These are phyloP conservation scores for Sternarchorhynchus goeldii DNA, from an alignment of 2,797 vertebrate genomes.

Conservation along the genomic window DNA sequence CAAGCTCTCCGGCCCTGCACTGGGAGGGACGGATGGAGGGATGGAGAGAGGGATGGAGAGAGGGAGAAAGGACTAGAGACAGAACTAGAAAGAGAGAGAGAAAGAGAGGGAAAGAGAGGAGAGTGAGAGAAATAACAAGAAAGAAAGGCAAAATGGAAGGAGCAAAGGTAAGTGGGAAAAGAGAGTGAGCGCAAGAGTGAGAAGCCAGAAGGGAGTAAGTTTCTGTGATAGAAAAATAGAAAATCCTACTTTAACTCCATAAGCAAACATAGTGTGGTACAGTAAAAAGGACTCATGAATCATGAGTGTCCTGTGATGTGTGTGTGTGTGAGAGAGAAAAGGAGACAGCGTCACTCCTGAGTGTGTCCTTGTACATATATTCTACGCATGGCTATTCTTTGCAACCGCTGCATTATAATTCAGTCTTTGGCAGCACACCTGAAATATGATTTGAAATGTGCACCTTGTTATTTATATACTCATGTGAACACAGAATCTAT, in stretches of 20 bases:
- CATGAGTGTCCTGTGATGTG: too few relatives aligned
- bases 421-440: background rate
- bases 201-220: background rate
- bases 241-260: too few relatives aligned
- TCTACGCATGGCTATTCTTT: background rate
- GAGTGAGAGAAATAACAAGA: background rate
- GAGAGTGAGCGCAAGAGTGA: background rate
- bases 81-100: background rate
- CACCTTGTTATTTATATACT: too few relatives aligned
- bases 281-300: too few relatives aligned
- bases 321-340: too few relatives aligned
- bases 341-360: too few relatives aligned
- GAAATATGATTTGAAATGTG: too few relatives aligned
- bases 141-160: background rate
- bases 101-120: background rate
- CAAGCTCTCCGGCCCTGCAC: conserved; percentile 27
- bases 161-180: background rate
- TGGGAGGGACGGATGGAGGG: background rate
- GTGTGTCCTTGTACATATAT: background rate
- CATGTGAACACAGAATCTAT: too few relatives aligned
- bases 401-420: background rate
- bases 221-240: too few relatives aligned
- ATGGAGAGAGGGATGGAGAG: background rate
- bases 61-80: background rate
- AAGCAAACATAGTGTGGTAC: too few relatives aligned